Conservation (phyloP, 1,140 invertebrate genomes). For the Dendrolimus punctatus region DNA sequence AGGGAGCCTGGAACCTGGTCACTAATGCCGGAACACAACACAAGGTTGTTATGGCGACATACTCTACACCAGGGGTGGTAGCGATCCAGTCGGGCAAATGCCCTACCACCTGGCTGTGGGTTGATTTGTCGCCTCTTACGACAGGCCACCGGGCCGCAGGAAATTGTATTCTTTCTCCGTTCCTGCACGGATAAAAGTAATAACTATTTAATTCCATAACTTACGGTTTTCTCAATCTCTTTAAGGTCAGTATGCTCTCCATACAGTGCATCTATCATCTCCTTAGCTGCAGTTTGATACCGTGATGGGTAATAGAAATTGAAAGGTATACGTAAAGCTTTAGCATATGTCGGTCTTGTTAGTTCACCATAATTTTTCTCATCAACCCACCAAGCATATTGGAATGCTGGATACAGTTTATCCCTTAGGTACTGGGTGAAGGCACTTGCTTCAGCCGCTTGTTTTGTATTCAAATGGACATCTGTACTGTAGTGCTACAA, state of each 20-base stretch:
- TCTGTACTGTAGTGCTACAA: constrained; percentile 82
- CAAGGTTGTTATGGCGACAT: too few relatives aligned
- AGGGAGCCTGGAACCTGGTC: too few relatives aligned
- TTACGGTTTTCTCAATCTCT: constrained; percentile 61
- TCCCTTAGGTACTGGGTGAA: constrained; percentile 80
- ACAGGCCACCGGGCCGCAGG: too few relatives aligned
- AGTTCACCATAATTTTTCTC: constrained; percentile 83
- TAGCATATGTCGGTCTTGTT: constrained; percentile 86
- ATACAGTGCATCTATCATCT: constrained; percentile 78
- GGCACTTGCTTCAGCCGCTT: constrained; percentile 80
- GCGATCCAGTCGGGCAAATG: too few relatives aligned
- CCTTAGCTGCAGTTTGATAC: constrained; percentile 78
- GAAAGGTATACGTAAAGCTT: constrained; percentile 85
- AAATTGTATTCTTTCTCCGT: too few relatives aligned
- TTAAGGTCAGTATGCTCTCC: constrained; percentile 62
- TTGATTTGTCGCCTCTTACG: too few relatives aligned
- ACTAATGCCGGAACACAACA: too few relatives aligned
- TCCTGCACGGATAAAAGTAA: too few relatives aligned
- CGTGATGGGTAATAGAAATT: constrained; percentile 87
- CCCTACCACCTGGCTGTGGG: too few relatives aligned
- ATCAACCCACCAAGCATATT: constrained; percentile 83
- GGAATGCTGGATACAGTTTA: constrained; percentile 78
- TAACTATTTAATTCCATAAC: constrained; percentile 12
- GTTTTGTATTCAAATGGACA: constrained; percentile 75
- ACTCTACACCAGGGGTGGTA: too few relatives aligned